These are phyloP conservation scores for Notothenia coriiceps DNA, from an alignment of 2,113 vertebrate genomes.

Conservation along the genomic window DNA sequence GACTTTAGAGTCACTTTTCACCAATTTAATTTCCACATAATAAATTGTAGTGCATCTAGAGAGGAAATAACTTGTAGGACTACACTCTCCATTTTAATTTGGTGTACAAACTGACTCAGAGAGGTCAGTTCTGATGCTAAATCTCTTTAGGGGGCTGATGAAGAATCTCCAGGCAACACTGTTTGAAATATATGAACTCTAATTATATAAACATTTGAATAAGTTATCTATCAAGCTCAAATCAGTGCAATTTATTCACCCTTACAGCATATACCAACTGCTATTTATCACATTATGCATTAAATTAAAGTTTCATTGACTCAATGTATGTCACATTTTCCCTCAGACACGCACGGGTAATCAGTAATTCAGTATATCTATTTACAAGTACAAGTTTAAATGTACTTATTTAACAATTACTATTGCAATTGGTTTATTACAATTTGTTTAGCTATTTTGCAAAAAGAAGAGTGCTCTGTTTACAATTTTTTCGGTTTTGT, in stretches of 20 bases:
- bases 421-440: background rate
- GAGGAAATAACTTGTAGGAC: constrained; percentile 41
- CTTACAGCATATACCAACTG: constrained; percentile 28
- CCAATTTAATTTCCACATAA: constrained; percentile 33
- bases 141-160: constrained; percentile 40
- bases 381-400: constrained; percentile 10
- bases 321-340: constrained; percentile 46
- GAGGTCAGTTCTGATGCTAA: constrained; percentile 36
- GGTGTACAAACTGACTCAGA: constrained; percentile 25
- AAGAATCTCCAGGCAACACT: constrained; percentile 47
- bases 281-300: constrained; percentile 54
- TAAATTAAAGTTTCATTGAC: constrained; percentile 46
- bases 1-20: constrained; percentile 1
- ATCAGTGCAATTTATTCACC: constrained; percentile 23
- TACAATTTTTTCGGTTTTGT: constrained; percentile 22
- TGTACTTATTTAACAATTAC: background rate
- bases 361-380: constrained; percentile 12
- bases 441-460: too few species aligned
- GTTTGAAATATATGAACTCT: constrained; percentile 59
- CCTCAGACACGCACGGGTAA: constrained; percentile 12
- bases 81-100: constrained; percentile 57
- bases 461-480: background rate
- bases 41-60: constrained; percentile 15
- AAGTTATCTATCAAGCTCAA: constrained; percentile 57
- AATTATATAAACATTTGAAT: constrained; percentile 63